Evolutionary conservation across 1,140 invertebrate species (phyloP).

Genomic region (Scaptodrosophila lebanonensis): DNA sequence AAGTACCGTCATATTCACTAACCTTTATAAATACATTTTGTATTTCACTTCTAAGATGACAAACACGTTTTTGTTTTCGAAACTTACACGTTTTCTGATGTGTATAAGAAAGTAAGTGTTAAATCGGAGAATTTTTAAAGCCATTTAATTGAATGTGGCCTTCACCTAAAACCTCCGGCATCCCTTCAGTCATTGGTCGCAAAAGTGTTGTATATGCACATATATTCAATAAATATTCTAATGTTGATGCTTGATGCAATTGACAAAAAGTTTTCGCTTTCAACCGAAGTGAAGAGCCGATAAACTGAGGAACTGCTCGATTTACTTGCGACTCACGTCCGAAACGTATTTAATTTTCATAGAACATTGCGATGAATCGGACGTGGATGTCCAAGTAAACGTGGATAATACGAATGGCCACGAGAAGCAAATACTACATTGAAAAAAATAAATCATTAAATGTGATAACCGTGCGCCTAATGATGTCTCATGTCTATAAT

Average conservation of each 20-base stretch:
- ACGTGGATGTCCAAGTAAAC: constrained; percentile 39
- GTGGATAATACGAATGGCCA: constrained; percentile 22
- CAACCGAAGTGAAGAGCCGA: constrained; percentile 27
- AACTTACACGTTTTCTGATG: no score
- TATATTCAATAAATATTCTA: constrained; percentile 67
- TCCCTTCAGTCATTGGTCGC: constrained; percentile 49
- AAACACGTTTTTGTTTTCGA: no score
- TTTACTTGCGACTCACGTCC: constrained; percentile 52
- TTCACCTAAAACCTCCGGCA: constrained; percentile 50
- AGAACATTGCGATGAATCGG: constrained; percentile 65
- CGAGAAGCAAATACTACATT: constrained; percentile 3
- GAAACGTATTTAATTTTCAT: constrained; percentile 69
- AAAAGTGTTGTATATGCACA: constrained; percentile 73
- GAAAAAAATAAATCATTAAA: constrained; percentile 65
- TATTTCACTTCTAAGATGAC: no score
- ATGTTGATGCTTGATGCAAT: constrained; percentile 61
- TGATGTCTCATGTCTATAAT: constrained; percentile 44
- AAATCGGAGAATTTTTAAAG: constrained; percentile 12
- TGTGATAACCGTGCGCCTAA: constrained; percentile 62
- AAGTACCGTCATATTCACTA: no score
- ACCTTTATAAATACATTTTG: no score
- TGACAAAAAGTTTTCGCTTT: constrained; percentile 59
- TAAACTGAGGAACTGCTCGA: constrained; percentile 12
- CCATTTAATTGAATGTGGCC: constrained; percentile 42
- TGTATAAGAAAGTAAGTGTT: constrained; percentile 5